These are phyloP conservation scores for Poecilia picta DNA, from an alignment of 2,797 vertebrate genomes.

Conservation along the genomic window DNA sequence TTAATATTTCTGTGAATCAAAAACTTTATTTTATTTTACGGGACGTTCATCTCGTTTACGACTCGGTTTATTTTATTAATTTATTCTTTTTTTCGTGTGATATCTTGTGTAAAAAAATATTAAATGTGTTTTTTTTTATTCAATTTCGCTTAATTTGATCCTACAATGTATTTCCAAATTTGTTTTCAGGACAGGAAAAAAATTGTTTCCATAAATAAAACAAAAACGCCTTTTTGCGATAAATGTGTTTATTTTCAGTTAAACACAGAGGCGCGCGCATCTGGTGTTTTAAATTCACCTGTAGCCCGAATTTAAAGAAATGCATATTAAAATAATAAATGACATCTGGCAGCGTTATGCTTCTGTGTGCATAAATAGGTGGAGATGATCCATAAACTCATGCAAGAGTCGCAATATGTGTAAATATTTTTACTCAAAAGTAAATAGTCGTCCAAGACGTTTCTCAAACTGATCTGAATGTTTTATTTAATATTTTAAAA, in stretches of 20 bases:
- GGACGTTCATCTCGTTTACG: not conserved
- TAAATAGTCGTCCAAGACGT: too few relatives aligned
- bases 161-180: not conserved
- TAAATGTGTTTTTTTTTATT: not conserved
- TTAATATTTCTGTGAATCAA: not conserved
- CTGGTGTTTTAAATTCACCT: not conserved
- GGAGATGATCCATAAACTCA: too few relatives aligned
- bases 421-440: too few relatives aligned
- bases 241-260: not conserved
- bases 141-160: not conserved
- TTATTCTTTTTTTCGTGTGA: not conserved
- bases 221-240: not conserved
- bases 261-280: not conserved
- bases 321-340: too few relatives aligned
- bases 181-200: not conserved
- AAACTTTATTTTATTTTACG: not conserved
- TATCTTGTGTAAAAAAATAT: not conserved
- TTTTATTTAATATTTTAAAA: too few relatives aligned
- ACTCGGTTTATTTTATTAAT: not conserved
- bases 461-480: too few relatives aligned
- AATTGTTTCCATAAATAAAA: not conserved
- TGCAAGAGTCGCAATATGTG: too few relatives aligned
- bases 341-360: too few relatives aligned
- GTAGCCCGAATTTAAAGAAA: not conserved
- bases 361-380: too few relatives aligned